phyloP scores from a whole-genome alignment of 2,888 invertebrate species.

The Sesia bembeciformis region DNA sequence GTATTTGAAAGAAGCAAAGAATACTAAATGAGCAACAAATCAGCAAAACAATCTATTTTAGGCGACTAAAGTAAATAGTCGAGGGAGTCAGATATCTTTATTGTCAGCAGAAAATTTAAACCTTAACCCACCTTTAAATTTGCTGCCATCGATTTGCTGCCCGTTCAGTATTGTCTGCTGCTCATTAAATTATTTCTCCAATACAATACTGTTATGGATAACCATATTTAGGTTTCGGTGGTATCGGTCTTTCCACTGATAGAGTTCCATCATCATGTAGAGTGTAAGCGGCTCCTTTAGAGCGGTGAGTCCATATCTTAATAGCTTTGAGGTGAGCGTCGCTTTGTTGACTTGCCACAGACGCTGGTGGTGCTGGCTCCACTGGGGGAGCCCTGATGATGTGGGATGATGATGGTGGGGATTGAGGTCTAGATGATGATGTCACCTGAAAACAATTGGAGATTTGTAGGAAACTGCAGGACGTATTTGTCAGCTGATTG shows the following conservation, averaged over 20 bases:
- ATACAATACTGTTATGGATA: background rate
- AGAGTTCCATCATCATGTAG: conserved; percentile 56
- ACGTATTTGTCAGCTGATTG: no score
- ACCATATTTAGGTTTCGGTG: conserved; percentile 12
- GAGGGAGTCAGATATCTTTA: no score
- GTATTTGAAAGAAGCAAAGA: no score
- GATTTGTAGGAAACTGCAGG: no score
- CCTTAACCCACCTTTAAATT: no score
- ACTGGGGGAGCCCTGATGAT: conserved; percentile 20
- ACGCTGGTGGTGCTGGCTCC: conserved; percentile 42
- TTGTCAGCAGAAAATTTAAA: no score
- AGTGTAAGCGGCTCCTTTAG: conserved; percentile 56
- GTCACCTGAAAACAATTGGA: conserved; percentile 36
- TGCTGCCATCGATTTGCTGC: background rate
- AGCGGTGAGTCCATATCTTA: conserved; percentile 59
- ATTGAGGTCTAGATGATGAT: conserved; percentile 19
- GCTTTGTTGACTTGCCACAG: conserved; percentile 43
- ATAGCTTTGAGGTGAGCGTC: conserved; percentile 60
- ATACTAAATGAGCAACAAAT: no score
- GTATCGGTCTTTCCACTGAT: conserved; percentile 36
- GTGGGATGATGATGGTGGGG: conserved; percentile 14
- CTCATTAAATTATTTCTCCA: background rate
- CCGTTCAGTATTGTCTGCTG: background rate
- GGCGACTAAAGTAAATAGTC: no score
- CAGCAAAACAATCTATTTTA: no score